Percentiles rank a stretch among this genome's conserved stretches.
Evolutionary conservation across 1,140 invertebrate species (phyloP).

Genomic region (Harlomillsia oculata): DNA sequence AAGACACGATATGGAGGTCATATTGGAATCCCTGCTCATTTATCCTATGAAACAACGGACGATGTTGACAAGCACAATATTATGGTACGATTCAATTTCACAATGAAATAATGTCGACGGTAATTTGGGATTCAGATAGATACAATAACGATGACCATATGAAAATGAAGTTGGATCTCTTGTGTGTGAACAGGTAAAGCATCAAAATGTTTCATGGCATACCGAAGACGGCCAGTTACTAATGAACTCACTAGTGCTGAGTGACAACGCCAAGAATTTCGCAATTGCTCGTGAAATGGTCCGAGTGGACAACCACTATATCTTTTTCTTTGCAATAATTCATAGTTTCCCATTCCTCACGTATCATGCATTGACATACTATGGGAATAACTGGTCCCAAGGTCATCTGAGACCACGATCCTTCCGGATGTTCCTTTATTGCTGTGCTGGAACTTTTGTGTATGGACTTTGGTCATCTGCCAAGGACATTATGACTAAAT

Average conservation of each 20-base stretch:
- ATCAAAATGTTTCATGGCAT: conserved; percentile 51
- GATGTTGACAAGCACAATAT: conserved; percentile 47
- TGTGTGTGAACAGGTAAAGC: conserved; percentile 36
- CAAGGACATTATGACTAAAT: conserved; percentile 52
- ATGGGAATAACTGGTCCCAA: conserved; percentile 47
- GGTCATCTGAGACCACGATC: conserved; percentile 46
- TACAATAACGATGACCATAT: neutral
- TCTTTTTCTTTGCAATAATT: conserved; percentile 46
- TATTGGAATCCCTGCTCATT: conserved; percentile 56
- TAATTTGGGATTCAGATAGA: neutral
- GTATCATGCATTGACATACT: conserved; percentile 44
- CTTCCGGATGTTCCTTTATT: conserved; percentile 48
- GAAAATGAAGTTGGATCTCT: conserved; percentile 19
- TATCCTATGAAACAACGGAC: conserved; percentile 42
- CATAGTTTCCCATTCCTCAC: conserved; percentile 42
- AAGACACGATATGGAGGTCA: conserved; percentile 44
- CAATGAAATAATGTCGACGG: neutral
- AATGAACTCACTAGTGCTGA: conserved; percentile 54
- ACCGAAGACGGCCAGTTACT: conserved; percentile 51
- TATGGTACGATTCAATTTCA: conserved; percentile 38
- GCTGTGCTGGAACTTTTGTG: conserved; percentile 48
- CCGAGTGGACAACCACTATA: conserved; percentile 47
- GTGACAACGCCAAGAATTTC: conserved; percentile 64
- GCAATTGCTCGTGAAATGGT: conserved; percentile 62
- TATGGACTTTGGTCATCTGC: conserved; percentile 51